Conservation (phyloP, 35 echinoderm and acorn worm genomes). For the Amphiura filiformis region DNA sequence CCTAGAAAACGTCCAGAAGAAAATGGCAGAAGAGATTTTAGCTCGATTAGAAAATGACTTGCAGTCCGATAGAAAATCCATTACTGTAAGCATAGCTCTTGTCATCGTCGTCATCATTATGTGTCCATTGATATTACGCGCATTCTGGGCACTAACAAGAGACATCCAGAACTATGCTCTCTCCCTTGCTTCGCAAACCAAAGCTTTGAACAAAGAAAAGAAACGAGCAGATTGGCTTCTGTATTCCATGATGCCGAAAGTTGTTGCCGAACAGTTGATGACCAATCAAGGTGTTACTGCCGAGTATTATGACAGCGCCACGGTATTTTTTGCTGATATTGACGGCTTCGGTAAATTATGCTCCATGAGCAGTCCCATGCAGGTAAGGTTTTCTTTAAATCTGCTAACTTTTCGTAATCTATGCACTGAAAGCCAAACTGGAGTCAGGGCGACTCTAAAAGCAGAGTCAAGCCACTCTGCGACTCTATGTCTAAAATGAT, state of each 20-base stretch:
- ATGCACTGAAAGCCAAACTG: too few species aligned
- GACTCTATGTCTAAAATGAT: too few species aligned
- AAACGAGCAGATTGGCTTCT: constrained; percentile 59
- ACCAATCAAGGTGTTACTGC: constrained; percentile 42
- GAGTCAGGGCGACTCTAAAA: too few species aligned
- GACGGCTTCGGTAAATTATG: constrained; percentile 48
- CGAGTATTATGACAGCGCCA: constrained; percentile 54
- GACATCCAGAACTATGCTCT: constrained; percentile 68
- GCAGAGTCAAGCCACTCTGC: too few species aligned
- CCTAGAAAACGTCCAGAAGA: constrained; percentile 67
- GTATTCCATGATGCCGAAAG: constrained; percentile 63
- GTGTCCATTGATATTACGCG: constrained; percentile 65
- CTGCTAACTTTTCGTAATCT: neutral
- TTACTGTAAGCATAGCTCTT: constrained; percentile 54
- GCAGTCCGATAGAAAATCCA: constrained; percentile 56
- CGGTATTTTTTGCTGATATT: constrained; percentile 59
- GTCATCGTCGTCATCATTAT: constrained; percentile 64
- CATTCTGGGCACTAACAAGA: constrained; percentile 48
- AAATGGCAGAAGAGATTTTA: constrained; percentile 56
- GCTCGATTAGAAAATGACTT: constrained; percentile 44
- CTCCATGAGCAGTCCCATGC: constrained; percentile 54
- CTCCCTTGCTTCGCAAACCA: constrained; percentile 59
- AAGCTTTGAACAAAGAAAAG: constrained; percentile 50
- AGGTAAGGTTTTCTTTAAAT: constrained; percentile 12
- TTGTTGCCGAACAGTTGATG: constrained; percentile 63